A percentile compares a stretch with the other conserved stretches of the same genome.
Evolutionary conservation across 2,797 vertebrate genomes (phyloP).

Genomic region (Cygnus olor): DNA sequence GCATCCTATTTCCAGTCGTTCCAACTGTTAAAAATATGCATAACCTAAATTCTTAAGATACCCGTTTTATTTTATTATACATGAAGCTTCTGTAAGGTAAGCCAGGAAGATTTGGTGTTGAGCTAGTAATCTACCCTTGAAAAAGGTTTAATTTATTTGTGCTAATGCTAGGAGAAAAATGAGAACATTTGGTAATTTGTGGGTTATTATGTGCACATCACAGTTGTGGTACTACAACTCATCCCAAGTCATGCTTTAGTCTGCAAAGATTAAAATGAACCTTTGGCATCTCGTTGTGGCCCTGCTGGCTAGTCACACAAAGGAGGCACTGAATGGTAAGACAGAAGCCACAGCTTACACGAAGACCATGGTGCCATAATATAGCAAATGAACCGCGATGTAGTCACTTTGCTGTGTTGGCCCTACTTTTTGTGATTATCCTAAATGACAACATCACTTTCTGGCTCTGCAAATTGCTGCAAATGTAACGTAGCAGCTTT

Average conservation of each 20-base stretch:
- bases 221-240: not conserved
- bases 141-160: not conserved
- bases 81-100: not conserved
- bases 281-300: not conserved
- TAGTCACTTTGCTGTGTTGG: not conserved
- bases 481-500: not conserved
- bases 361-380: accelerated
- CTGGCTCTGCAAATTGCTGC: not conserved
- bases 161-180: not conserved
- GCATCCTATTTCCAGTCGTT: not conserved
- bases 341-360: not conserved
- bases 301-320: not conserved
- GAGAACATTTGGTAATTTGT: not conserved
- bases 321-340: accelerated
- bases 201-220: not conserved
- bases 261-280: not conserved
- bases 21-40: not conserved
- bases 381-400: not conserved
- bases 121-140: not conserved
- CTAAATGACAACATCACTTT: not conserved
- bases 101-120: not conserved
- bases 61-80: not conserved
- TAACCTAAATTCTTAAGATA: not conserved
- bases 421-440: not conserved
- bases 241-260: not conserved